Percentiles rank a stretch among this genome's conserved stretches.
Conservation (phyloP, 2,797 vertebrate genomes). For the Pseudochirops corinnae region DNA sequence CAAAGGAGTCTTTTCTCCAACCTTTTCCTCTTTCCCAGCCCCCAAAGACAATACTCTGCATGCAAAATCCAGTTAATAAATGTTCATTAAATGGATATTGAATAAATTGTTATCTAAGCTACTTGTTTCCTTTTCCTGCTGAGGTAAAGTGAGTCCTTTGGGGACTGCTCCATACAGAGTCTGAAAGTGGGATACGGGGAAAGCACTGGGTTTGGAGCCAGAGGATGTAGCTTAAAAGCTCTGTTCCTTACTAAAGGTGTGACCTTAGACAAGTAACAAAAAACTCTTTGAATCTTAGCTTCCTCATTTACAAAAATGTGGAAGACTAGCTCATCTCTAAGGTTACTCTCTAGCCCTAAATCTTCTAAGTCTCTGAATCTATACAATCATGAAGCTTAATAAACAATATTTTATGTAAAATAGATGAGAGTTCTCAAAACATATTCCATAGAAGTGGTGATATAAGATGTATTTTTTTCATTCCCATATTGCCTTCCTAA, state of each 20-base stretch:
- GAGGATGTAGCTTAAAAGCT: neutral
- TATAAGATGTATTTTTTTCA: conserved; percentile 36
- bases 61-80: neutral
- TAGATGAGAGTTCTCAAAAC: conserved; percentile 20
- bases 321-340: neutral
- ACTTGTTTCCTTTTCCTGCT: neutral
- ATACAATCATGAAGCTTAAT: neutral
- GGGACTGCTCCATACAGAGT: neutral
- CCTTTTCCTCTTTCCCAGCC: neutral
- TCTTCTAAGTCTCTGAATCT: neutral
- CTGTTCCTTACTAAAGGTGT: neutral
- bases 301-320: neutral
- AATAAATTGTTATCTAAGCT: neutral
- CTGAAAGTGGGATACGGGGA: neutral
- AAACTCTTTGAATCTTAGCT: neutral
- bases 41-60: neutral
- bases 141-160: neutral
- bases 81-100: neutral
- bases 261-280: neutral
- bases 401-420: neutral
- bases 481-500: neutral
- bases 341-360: neutral
- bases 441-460: neutral
- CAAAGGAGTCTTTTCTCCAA: neutral
- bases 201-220: neutral